These are phyloP conservation scores for Coecobrya sp. DNA, from an alignment of 2,888 invertebrate species.

Conservation along the genomic window DNA sequence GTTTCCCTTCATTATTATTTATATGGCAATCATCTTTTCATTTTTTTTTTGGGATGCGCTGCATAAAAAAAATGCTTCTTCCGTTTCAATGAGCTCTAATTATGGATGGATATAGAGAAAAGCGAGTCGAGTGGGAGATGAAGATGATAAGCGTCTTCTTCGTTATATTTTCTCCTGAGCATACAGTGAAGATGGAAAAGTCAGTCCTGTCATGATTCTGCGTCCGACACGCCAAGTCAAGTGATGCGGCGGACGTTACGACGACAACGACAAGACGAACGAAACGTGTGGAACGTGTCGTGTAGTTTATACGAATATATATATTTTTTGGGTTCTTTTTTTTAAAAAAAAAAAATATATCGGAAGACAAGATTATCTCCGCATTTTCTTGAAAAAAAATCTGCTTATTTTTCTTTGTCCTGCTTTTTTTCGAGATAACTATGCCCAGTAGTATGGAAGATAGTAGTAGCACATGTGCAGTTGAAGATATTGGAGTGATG, in stretches of 20 bases:
- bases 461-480: constrained; percentile 41
- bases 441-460: constrained; percentile 11
- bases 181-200: neutral
- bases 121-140: constrained; percentile 56
- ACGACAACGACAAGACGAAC: neutral
- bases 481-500: constrained; percentile 2
- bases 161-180: neutral
- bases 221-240: constrained; percentile 54
- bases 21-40: constrained; percentile 30
- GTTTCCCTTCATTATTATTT: neutral
- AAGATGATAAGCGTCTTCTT: constrained; percentile 10
- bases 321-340: neutral
- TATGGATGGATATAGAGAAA: neutral
- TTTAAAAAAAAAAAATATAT: neutral
- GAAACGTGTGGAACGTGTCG: constrained; percentile 41
- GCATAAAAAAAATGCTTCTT: neutral
- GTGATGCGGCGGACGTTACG: constrained; percentile 16
- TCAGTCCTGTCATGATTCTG: constrained; percentile 21
- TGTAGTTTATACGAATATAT: neutral
- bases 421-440: neutral
- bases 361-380: constrained; percentile 9
- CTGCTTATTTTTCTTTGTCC: constrained; percentile 30
- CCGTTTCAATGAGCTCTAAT: constrained; percentile 39
- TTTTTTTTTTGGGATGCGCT: neutral
- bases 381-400: neutral